Conservation (phyloP, 1,140 invertebrate species). For the Drosophila erecta region DNA sequence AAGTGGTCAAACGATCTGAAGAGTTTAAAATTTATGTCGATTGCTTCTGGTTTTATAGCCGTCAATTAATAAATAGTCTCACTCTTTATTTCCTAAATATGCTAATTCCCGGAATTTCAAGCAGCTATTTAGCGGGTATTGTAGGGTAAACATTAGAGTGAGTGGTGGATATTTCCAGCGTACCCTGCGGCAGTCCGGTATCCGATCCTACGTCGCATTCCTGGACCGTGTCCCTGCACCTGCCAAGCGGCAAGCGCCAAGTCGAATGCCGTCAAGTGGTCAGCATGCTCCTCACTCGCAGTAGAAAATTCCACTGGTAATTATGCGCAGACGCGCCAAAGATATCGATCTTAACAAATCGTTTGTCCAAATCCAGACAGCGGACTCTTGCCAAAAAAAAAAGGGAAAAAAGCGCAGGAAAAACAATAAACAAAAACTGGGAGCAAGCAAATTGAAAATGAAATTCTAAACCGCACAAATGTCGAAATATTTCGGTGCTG, state of each 20-base stretch:
- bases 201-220: background rate
- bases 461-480: conserved; percentile 80
- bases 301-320: conserved; percentile 40
- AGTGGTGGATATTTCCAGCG: background rate
- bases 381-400: conserved; percentile 33
- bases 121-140: background rate
- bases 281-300: conserved; percentile 31
- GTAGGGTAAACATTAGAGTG: background rate
- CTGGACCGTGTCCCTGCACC: conserved; percentile 54
- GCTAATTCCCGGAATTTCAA: background rate
- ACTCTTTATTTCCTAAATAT: background rate
- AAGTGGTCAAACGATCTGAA: background rate
- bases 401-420: conserved; percentile 4
- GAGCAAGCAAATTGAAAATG: conserved; percentile 66
- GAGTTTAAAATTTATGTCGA: background rate
- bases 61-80: background rate
- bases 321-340: conserved; percentile 79
- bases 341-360: conserved; percentile 82
- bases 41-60: background rate
- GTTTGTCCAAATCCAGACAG: conserved; percentile 66
- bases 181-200: background rate
- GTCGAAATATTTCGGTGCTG: conserved; percentile 71
- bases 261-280: conserved; percentile 52
- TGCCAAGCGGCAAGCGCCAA: conserved; percentile 57
- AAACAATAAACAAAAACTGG: conserved; percentile 19